Evolutionary conservation across 2,113 vertebrate species (phyloP), one percentile per base, ranked within the genome.

Genomic region (Platichthys flesus): DNA sequence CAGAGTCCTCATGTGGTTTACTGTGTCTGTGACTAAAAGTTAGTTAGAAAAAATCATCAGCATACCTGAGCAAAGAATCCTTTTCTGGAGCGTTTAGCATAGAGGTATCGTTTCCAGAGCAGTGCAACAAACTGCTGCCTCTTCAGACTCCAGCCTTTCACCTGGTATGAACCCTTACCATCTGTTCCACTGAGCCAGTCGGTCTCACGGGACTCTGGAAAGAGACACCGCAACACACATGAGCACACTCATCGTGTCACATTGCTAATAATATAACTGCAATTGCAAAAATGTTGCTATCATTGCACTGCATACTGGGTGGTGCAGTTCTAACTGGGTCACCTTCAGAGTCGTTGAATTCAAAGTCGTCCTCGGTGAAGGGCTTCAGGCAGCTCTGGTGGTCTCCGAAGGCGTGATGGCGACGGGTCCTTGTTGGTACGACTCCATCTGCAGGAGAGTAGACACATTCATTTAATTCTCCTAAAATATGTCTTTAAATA

Each of bases 121-220:
- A 99, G 91, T n/a, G 98, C 97, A 52, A 96, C 94, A 81, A 99
- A 99, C 91, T 99, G 98, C 77, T 99, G 98, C 62, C 96, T 95
- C 57, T 94, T 96, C 78, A 99, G 95, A 74, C 97, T 97, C 98
- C 98, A 99, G 82, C 98, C 98, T 78, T 96, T 98, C 69, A 99
- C 93, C 83, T 98, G 96, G 85, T 95, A 98, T 6, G 98, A 99
- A 31, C 98, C 98, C 93, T 98, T 99, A 56, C 98, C 97, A 24
- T 99, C 96, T 83, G 96, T 80, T 13, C 97, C 97, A 28, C 96
- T 96, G 59, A 99, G 95, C 92, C 96, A 95, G 85, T 99, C 98
- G 0, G 98, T 99, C 90, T 99, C 97, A 74, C 97, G 95, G 28
- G 97, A 97, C 90, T 99, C 98, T 99, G 93, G 1, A 91, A 79